Evolutionary conservation across 1,140 invertebrate genomes (phyloP).

Genomic region (Papilio polytes): DNA sequence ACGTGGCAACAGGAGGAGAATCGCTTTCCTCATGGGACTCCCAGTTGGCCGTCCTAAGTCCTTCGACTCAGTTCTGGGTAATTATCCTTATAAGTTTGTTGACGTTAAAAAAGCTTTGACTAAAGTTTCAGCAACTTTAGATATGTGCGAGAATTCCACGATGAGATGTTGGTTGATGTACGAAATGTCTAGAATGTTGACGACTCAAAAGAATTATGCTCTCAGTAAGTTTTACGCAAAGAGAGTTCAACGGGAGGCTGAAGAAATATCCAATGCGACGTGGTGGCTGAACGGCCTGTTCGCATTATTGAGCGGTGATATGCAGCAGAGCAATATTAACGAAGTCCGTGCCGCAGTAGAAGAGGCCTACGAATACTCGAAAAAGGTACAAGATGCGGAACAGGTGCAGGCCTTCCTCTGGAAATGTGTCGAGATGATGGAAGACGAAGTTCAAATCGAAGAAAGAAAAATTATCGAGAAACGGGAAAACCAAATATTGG

Average conservation of each 20-base stretch:
- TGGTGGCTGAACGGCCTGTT: slow-evolving; percentile 84
- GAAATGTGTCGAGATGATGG: slow-evolving; percentile 72
- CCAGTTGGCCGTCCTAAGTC: slow-evolving; percentile 68
- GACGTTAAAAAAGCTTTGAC: slow-evolving; percentile 63
- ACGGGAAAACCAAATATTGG: slow-evolving; percentile 11
- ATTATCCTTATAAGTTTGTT: slow-evolving; percentile 77
- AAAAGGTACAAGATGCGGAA: slow-evolving; percentile 71
- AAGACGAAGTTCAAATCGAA: slow-evolving; percentile 51
- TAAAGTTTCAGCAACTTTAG: slow-evolving; percentile 63
- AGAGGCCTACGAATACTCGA: slow-evolving; percentile 74
- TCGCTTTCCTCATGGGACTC: slow-evolving; percentile 77
- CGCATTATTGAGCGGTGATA: slow-evolving; percentile 80
- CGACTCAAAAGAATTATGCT: slow-evolving; percentile 82
- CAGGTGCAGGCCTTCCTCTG: slow-evolving; percentile 69
- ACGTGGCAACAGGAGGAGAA: slow-evolving; percentile 72
- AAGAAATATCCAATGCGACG: slow-evolving; percentile 68
- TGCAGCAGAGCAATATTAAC: slow-evolving; percentile 83
- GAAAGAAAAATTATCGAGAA: slow-evolving; percentile 8
- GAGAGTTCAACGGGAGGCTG: slow-evolving; percentile 81
- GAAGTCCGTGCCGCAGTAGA: slow-evolving; percentile 79
- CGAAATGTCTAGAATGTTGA: slow-evolving; percentile 79
- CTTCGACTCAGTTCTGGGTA: slow-evolving; percentile 77
- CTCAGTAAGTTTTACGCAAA: slow-evolving; percentile 83
- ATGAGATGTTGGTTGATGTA: slow-evolving; percentile 84
- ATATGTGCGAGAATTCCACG: slow-evolving; percentile 78